These are phyloP conservation scores for Andrena haemorrhoa DNA, from an alignment of 2,888 invertebrate species.

Conservation along the genomic window DNA sequence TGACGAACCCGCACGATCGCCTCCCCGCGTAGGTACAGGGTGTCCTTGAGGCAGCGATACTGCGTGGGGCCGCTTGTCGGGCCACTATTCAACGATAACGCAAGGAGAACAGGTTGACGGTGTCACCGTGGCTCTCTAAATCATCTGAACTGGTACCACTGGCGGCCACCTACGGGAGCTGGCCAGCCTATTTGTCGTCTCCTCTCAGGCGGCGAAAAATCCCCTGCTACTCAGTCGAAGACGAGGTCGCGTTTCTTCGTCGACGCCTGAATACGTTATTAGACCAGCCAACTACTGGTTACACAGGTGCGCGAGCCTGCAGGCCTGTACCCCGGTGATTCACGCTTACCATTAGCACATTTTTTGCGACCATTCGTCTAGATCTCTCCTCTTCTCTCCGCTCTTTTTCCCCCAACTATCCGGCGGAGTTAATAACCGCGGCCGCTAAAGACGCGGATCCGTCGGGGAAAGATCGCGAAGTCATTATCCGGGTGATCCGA, in stretches of 20 bases:
- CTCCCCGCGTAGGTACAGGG: slow-evolving; percentile 11
- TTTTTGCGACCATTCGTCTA: slow-evolving; percentile 26
- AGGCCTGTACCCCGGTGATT: slow-evolving; percentile 34
- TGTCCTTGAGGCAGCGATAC: slow-evolving; percentile 52
- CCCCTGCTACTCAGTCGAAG: slow-evolving; percentile 1
- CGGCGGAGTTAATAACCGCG: slow-evolving; percentile 33
- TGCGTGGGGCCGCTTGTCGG: slow-evolving; percentile 19
- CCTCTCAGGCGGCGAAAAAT: slow-evolving; percentile 17
- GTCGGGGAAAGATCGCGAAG: slow-evolving; percentile 34
- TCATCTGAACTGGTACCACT: slow-evolving; percentile 33
- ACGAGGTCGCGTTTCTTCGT: slow-evolving; percentile 15
- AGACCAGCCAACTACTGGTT: slow-evolving; percentile 50
- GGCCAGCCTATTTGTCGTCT: slow-evolving; percentile 24
- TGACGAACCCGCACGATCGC: slow-evolving; percentile 22
- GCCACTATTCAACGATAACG: slow-evolving; percentile 46
- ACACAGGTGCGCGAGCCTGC: slow-evolving; percentile 41
- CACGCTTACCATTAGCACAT: slow-evolving; percentile 54
- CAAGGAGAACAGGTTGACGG: slow-evolving; percentile 45
- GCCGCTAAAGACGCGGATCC: slow-evolving; percentile 10
- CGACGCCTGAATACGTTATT: slow-evolving; percentile 38
- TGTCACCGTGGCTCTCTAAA: slow-evolving; percentile 48
- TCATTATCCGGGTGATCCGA: slow-evolving; percentile 11
- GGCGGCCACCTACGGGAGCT: slow-evolving; percentile 40
- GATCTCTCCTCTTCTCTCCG: not conserved
- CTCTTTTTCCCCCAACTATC: not conserved